Evolutionary conservation across 2,888 invertebrate genomes (phyloP), one percentile per base, ranked within the genome.

Genomic region (Tetranychus truncatus): DNA sequence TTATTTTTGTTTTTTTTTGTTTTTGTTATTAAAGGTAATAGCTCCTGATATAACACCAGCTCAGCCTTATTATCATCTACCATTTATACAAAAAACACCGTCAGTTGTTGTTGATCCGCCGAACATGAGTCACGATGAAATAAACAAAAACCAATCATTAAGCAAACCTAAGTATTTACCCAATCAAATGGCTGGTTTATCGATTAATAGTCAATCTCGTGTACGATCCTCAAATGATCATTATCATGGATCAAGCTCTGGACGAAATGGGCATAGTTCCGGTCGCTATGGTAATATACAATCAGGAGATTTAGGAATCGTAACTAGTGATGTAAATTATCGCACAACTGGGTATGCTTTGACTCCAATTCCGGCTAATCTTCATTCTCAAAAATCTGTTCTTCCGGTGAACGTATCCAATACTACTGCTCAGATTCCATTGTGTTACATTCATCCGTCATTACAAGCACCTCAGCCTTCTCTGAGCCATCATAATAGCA

Each of bases 11-110:
- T 4, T n/a, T 3, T 6, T 2, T 65, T 65, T 65, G 15, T n/a
- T n/a, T n/a, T 65, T n/a, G 15, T n/a, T 65, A 15, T n/a, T 65
- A 15, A 65, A 65, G 66, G 66, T 65, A 1, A 1, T 65, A 15
- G n/a, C 15, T 65, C 66, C 66, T 18, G n/a, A n/a, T 65, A n/a
- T 65, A 18, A n/a, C 66, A 18, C n/a, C 66, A 15, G 4, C 66
- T n/a, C 66, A 65, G 66, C 66, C 66, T 65, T n/a, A 18, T 65
- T 65, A 65, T 65, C n/a, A 65, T 65, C n/a, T 65, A 65, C 66
- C 66, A 18, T 65, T 18, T 2, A n/a, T 65, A 15, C 66, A 65
- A n/a, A 65, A 15, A n/a, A 65, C 15, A 18, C 66, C 66, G 11
- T 66, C 66, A 18, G 11, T 20, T 6, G 66, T 7, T 7, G 20